Conservation (phyloP, 2,888 invertebrate genomes). For the Oconnorella tubifera region DNA sequence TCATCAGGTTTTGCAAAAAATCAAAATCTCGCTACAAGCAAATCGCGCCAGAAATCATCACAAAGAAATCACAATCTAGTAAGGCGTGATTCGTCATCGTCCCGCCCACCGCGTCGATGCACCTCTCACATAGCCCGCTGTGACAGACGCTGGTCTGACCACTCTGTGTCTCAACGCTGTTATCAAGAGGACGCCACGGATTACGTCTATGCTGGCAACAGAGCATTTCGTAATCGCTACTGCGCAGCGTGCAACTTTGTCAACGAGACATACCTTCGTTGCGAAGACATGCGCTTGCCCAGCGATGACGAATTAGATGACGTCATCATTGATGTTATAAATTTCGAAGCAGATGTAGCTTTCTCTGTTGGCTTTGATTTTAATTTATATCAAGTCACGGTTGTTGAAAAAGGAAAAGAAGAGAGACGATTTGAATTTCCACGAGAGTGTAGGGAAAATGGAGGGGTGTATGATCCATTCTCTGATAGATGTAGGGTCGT, state of each 20-base stretch:
- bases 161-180: constrained; percentile 5
- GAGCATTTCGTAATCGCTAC: constrained; percentile 15
- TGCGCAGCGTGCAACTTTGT: constrained; percentile 22
- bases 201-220: constrained; percentile 17
- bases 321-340: background rate
- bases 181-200: background rate
- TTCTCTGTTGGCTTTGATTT: constrained; percentile 9
- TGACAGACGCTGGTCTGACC: constrained; percentile 14
- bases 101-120: constrained; percentile 10
- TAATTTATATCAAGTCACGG: background rate
- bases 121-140: constrained; percentile 13
- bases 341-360: constrained; percentile 2
- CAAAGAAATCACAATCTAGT: too few relatives aligned
- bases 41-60: background rate
- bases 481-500: background rate
- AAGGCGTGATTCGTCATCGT: background rate
- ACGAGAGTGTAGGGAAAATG: background rate
- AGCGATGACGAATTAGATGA: background rate
- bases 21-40: too few relatives aligned
- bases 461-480: constrained; percentile 9
- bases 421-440: too few relatives aligned
- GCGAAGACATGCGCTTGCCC: constrained; percentile 10
- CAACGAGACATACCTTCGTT: constrained; percentile 19
- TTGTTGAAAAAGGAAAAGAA: too few relatives aligned
- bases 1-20: too few relatives aligned